Percentiles rank a stretch among this genome's conserved stretches.
phyloP scores from a whole-genome alignment of 2,888 invertebrate species.

The Hartigia nigra region DNA sequence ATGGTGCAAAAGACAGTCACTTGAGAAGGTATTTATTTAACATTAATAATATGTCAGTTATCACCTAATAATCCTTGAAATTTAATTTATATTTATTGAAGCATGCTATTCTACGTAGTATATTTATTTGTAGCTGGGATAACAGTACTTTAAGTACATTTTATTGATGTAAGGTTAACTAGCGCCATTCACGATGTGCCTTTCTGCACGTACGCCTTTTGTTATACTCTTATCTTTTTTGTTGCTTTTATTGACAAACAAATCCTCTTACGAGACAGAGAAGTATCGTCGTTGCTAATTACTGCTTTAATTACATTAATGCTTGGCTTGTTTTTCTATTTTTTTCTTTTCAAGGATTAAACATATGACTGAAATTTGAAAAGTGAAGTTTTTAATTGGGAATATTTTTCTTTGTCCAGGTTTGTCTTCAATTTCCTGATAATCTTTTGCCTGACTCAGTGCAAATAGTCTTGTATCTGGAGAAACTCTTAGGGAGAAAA shows the following conservation, averaged over 20 bases:
- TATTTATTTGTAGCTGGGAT: neutral
- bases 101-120: slow-evolving; percentile 22
- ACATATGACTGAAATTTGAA: neutral
- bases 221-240: neutral
- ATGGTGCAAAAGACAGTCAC: slow-evolving; percentile 78
- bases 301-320: neutral
- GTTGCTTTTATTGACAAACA: neutral
- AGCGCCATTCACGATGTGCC: slow-evolving; percentile 1
- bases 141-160: neutral
- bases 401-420: slow-evolving; percentile 67
- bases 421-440: slow-evolving; percentile 94
- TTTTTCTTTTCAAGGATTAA: neutral
- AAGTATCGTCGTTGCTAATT: slow-evolving; percentile 1
- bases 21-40: slow-evolving; percentile 71
- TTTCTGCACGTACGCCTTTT: slow-evolving; percentile 9
- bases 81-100: slow-evolving; percentile 18
- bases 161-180: neutral
- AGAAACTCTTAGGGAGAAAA: slow-evolving; percentile 69
- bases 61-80: neutral
- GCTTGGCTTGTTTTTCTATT: neutral
- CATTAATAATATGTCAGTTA: neutral
- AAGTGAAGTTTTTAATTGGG: neutral
- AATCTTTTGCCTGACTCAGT: slow-evolving; percentile 77
- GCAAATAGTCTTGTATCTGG: slow-evolving; percentile 71
- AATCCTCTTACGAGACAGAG: neutral